Base-by-base conservation (phyloP, 2,888 invertebrate genomes). In the Hesperia comma region DNA sequence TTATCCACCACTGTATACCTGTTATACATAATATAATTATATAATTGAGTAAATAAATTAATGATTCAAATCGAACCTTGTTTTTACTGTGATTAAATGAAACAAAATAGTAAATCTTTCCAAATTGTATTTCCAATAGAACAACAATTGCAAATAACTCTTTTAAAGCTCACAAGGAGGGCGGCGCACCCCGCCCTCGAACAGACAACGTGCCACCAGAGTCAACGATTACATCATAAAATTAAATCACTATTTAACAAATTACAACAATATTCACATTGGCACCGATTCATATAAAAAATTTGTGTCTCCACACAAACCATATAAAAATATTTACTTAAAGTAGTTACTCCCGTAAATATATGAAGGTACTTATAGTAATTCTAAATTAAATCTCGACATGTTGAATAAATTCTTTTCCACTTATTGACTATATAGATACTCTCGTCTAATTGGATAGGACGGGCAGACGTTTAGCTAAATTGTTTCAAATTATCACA, bases 261-360 rank as follows among this genome's bases (percentile, higher is more conserved):
- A 89, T 89, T 90, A 92, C 89, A 92, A 91, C 90, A 90, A 89
- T 88, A 85, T 88, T 90, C 86, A 91, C 89, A 90, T 92, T 92
- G 92, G 92, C 92, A 92, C 92, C 92, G 82, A 88, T 88, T 89
- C 81, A 87, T 84, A 88, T 84, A 88, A 88, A 91, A 90, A 85
- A 87, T 87, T 88, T 88, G 91, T 87, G 89, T 88, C 77, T 75
- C 74, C 79, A 83, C 89, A 90, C 90, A 88, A 87, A 79, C 71
- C 71, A 83, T 91, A 92, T 88, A 92, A 92, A 92, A 92, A 92
- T 90, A 91, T 88, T 87, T 85, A 85, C 89, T 86, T 88, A 90
- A 76, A 85, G 82, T 85, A 81, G 76, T 82, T 85, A 87, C 85
- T 86, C 85, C 83, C 84, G 88, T 88, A 85, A 87, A 88, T 87